Base-by-base conservation (phyloP, 2,113 vertebrate genomes). In the Marmota flaviventris region DNA sequence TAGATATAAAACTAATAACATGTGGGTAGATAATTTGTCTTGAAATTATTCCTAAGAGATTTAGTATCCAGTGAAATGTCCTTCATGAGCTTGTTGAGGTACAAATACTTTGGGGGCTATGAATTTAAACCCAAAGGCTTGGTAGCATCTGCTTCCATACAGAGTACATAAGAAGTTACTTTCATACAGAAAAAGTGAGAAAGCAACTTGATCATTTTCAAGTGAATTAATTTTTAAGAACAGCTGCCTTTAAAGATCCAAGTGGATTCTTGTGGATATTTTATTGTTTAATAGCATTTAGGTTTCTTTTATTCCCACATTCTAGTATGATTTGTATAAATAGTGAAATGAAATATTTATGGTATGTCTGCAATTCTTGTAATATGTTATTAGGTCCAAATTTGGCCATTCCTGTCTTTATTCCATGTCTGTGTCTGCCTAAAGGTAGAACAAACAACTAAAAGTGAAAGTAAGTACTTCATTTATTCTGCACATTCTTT, bases 1-100 rank as follows among this genome's bases (percentile, higher is more conserved):
- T 89, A 96, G 93, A 96, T 96, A 94, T 91, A 78, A 93, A 94
- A 93, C 95, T 96, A 95, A 96, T 96, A 96, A 95, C 53, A 96
- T 93, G 88, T 86, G 89, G 79, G 61, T 56, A 94, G 56, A 93
- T 5, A 96, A 92, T 92, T 94, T 97, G 72, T 94, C 89, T 95
- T 97, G n/a, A 88, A 32, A 96, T 90, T 85, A 78, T 85, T 34
- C 92, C 34, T 82, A n/a, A 39, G 77, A 87, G 53, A 61, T 91
- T 65, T 94, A 84, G 53, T 90, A 69, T 93, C 84, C 45, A 69
- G 42, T 58, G 95, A 63, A 91, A 27, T 37, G 39, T 65, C 48
- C 39, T 69, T 83, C 29, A 32, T 18, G 51, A 91, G 65, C 34
- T 94, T 95, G 65, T 72, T 87, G 78, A 37, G 58, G 25, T 56